These are phyloP conservation scores for Toxostoma redivivum DNA, from an alignment of 2,113 vertebrate species.

Conservation along the genomic window DNA sequence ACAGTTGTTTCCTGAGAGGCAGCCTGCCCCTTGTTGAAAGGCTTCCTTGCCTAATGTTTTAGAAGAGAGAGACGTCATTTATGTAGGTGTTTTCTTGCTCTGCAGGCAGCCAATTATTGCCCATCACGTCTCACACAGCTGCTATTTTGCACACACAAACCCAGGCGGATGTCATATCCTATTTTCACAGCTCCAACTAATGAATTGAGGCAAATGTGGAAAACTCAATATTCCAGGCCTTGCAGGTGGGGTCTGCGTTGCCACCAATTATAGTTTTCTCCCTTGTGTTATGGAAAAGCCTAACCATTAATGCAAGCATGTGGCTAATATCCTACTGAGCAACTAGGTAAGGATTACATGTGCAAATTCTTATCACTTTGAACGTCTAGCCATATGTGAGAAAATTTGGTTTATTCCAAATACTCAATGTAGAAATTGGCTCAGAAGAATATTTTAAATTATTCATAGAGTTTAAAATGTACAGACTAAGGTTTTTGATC, in stretches of 20 bases:
- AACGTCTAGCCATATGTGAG: not conserved
- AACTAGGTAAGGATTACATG: not conserved
- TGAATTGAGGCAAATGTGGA: not conserved
- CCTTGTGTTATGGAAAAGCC: not conserved
- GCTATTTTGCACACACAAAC: slow-evolving; percentile 18
- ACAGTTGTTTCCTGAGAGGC: slow-evolving; percentile 25
- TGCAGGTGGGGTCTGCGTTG: not conserved
- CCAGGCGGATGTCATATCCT: not conserved
- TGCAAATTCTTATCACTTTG: not conserved
- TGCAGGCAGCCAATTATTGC: slow-evolving; percentile 50
- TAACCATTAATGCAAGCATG: not conserved
- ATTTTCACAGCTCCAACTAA: slow-evolving; percentile 10
- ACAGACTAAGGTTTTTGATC: not conserved
- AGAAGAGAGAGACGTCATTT: slow-evolving; percentile 9
- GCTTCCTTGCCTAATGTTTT: not conserved
- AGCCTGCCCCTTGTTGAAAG: not conserved
- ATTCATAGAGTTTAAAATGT: not conserved
- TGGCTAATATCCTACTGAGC: not conserved
- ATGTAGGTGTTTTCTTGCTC: slow-evolving; percentile 39
- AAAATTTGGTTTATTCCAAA: not conserved
- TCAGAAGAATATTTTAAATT: not conserved
- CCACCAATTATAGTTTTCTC: not conserved
- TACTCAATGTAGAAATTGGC: not conserved
- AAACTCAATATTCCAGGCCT: not conserved
- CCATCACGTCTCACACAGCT: slow-evolving; percentile 22